Conservation (phyloP, 2,113 vertebrate species). For the Ascaphus truei region DNA sequence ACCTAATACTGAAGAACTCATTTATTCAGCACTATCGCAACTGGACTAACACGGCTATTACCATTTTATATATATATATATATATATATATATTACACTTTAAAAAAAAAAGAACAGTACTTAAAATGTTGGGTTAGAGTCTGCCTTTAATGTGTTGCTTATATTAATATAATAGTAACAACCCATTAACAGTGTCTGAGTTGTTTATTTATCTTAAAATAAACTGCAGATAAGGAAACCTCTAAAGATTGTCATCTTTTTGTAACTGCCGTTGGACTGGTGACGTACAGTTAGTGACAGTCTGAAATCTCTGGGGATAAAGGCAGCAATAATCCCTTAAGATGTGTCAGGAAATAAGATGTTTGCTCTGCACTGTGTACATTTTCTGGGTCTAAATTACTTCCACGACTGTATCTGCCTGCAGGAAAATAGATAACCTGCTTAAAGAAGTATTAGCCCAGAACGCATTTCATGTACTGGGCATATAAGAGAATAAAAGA, state of each 20-base stretch:
- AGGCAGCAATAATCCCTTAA: not conserved
- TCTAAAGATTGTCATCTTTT: no score
- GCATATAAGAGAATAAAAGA: not conserved
- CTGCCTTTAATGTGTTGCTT: no score
- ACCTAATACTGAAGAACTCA: no score
- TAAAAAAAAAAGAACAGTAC: no score
- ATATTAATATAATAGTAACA: no score
- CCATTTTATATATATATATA: no score
- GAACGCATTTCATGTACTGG: not conserved
- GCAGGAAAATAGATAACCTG: conserved; percentile 37
- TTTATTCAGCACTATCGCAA: no score
- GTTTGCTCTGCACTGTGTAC: conserved; percentile 42
- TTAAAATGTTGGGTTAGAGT: no score
- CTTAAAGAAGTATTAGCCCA: not conserved
- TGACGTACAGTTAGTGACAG: not conserved
- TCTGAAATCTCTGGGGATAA: not conserved
- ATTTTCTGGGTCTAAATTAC: conserved; percentile 48
- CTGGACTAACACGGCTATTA: no score
- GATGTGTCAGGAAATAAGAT: conserved; percentile 16
- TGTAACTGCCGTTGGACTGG: not conserved
- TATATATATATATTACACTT: no score
- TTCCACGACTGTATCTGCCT: conserved; percentile 54
- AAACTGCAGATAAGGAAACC: no score
- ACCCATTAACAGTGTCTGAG: not conserved
- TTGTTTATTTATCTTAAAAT: not conserved